phyloP scores from a whole-genome alignment of 2,888 invertebrate genomes.

The Tigriopus californicus region DNA sequence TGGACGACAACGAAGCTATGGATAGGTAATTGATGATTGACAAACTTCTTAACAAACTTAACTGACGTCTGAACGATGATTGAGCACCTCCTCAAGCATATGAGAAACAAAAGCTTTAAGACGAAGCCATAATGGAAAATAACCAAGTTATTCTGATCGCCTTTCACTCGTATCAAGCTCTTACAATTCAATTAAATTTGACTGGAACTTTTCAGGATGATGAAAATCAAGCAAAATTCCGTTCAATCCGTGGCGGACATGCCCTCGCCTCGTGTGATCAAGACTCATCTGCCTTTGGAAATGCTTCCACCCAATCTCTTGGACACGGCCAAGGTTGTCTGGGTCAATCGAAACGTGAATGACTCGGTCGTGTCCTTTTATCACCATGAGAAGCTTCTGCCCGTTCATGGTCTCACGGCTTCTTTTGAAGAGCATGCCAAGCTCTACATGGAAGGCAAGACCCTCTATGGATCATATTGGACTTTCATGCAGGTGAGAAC shows the following conservation, averaged over 20 bases:
- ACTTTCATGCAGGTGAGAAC: not conserved
- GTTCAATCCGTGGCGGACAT: not conserved
- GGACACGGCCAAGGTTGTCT: slow-evolving; percentile 42
- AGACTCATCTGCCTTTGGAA: slow-evolving; percentile 42
- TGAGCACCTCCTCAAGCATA: no score
- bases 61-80: no score
- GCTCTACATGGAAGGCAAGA: slow-evolving; percentile 29
- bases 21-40: not conserved
- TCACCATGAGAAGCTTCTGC: slow-evolving; percentile 48
- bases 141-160: no score
- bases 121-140: no score
- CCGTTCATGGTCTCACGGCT: slow-evolving; percentile 36
- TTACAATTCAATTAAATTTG: no score
- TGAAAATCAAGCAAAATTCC: not conserved
- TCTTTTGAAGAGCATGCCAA: slow-evolving; percentile 39
- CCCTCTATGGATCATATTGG: slow-evolving; percentile 6
- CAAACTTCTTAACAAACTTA: no score
- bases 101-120: no score
- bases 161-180: no score
- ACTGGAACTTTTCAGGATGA: not conserved
- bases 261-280: slow-evolving; percentile 36
- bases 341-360: slow-evolving; percentile 65
- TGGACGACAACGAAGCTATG: not conserved
- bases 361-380: slow-evolving; percentile 68
- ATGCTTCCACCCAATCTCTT: slow-evolving; percentile 31